phyloP scores from a whole-genome alignment of 2,113 vertebrate species.

The Climacteris rufus region DNA sequence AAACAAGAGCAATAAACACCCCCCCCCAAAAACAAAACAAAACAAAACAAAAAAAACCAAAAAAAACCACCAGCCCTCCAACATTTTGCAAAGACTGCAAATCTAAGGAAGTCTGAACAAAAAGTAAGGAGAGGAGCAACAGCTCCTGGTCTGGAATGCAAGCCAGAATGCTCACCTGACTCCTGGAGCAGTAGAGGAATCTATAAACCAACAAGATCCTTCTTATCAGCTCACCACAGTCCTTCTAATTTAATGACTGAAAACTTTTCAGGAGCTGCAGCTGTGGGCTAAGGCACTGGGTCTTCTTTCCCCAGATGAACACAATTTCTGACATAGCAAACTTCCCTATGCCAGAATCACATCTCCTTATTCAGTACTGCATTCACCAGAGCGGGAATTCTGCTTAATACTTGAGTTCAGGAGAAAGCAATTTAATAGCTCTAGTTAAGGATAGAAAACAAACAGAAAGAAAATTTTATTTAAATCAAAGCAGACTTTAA shows the following conservation, averaged over 20 bases:
- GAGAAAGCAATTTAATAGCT: background rate
- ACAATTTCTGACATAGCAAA: background rate
- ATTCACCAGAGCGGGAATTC: background rate
- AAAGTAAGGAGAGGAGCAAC: background rate
- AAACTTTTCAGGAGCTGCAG: background rate
- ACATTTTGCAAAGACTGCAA: background rate
- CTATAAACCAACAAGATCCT: background rate
- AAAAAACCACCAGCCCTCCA: background rate
- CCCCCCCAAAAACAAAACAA: rapidly evolving
- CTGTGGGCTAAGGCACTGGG: background rate
- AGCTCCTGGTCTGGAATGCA: background rate
- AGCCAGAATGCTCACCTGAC: background rate
- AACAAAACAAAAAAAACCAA: too few species aligned
- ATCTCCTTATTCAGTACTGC: background rate
- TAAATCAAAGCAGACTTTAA: background rate
- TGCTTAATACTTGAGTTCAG: background rate
- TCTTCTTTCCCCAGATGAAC: background rate
- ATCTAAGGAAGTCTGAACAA: background rate
- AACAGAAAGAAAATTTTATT: background rate
- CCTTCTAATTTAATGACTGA: background rate
- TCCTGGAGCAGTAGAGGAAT: background rate
- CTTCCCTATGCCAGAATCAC: background rate
- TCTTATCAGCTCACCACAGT: background rate
- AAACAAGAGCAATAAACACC: background rate
- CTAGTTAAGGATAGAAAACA: background rate